Evolutionary conservation across 2,797 vertebrate genomes (phyloP), one percentile per base, ranked within the genome.

Genomic region (Anableps anableps): DNA sequence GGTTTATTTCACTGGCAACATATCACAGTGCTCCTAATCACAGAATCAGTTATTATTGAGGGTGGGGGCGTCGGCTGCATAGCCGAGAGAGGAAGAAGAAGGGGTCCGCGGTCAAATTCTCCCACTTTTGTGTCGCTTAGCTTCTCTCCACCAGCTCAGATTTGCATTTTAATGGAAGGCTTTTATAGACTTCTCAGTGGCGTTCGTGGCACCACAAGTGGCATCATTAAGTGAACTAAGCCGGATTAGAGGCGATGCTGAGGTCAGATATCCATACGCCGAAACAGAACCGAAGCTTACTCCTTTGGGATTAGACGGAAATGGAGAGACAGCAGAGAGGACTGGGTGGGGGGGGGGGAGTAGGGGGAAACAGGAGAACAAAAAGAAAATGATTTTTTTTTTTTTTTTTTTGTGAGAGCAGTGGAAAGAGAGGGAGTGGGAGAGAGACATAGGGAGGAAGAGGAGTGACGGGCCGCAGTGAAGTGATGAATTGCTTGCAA

Each of bases 141-240:
- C 97, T 97, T 97, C 96, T 91, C 91, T 96, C 90, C 92, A 89
- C 95, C 95, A 94, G 97, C 96, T 95, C 94, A 96, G 96, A 99
- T 99, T 99, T 98, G 98, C 98, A 99, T 99, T 99, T 99, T 99
- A 99, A 99, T 99, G 96, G 97, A 97, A 98, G 97, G 96, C 96
- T 97, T 98, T 99, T 98, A 98, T 99, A 97, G 97, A 99, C 97
- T 98, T 96, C 97, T 96, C 96, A 89, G 93, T 95, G 95, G 97
- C 96, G 96, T 98, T 97, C 93, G 94, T 88, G 95, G 96, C 95
- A 96, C 97, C 97, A 99, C 98, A 99, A 99, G 98, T 98, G 97
- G 97, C 97, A 98, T 99, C 98, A 99, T 99, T 99, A 99, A 97
- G 97, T 96, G 96, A 97, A 97, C 97, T 98, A 98, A 98, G 97